Conservation (phyloP, 2,797 vertebrate species). For the Psittacula echo region DNA sequence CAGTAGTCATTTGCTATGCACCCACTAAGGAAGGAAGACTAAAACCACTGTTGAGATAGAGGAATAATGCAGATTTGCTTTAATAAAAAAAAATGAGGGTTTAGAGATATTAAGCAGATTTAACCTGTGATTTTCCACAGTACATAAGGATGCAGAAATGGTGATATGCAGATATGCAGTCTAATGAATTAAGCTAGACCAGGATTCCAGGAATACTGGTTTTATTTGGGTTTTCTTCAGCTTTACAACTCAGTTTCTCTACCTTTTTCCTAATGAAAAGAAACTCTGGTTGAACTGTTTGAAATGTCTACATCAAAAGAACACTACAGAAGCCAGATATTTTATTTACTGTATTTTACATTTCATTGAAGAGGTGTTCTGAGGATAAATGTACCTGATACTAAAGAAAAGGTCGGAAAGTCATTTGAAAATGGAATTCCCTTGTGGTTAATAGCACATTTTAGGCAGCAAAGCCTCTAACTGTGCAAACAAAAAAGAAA, state of each 20-base stretch:
- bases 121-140: background rate
- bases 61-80: background rate
- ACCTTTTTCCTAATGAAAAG: background rate
- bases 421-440: slow-evolving; percentile 17
- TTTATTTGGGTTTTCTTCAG: background rate
- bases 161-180: background rate
- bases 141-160: background rate
- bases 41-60: background rate
- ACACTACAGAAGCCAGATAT: background rate
- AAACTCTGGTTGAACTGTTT: background rate
- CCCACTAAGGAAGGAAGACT: background rate
- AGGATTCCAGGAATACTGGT: background rate
- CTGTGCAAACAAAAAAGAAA: background rate
- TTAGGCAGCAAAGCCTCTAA: background rate
- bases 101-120: background rate
- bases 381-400: background rate
- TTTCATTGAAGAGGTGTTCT: slow-evolving; percentile 9
- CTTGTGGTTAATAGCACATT: background rate
- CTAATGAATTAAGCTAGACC: background rate
- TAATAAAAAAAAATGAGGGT: background rate
- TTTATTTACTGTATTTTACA: background rate
- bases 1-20: background rate
- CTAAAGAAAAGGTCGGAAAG: background rate
- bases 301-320: slow-evolving; percentile 12
- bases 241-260: background rate